phyloP scores from a whole-genome alignment of 2,797 vertebrate genomes.

The Monodelphis domestica region DNA sequence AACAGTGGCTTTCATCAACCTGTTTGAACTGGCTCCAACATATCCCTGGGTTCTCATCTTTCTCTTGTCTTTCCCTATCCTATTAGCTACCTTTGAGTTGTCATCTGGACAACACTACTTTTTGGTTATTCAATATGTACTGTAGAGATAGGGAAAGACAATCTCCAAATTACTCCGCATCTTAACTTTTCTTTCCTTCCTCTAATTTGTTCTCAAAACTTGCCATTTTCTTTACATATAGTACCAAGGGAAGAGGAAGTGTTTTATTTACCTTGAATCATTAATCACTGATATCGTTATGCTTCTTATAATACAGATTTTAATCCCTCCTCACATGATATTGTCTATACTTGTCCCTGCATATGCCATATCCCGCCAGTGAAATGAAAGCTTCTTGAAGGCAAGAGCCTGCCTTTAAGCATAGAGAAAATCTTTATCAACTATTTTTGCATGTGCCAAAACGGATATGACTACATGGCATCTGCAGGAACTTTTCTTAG shows the following conservation, averaged over 20 bases:
- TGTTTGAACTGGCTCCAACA: neutral
- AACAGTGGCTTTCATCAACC: neutral
- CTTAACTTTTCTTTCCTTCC: neutral
- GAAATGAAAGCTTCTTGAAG: neutral
- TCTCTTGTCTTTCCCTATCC: neutral
- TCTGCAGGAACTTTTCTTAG: conserved; percentile 28
- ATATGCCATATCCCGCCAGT: neutral
- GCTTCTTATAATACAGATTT: neutral
- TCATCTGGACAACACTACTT: conserved; percentile 12
- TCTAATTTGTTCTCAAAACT: neutral
- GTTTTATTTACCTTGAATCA: neutral
- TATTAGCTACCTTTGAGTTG: conserved; percentile 21
- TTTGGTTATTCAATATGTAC: neutral
- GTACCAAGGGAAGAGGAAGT: neutral
- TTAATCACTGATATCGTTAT: conserved; percentile 15
- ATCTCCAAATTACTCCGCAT: neutral
- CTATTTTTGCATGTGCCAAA: neutral
- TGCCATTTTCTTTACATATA: neutral
- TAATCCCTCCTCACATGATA: neutral
- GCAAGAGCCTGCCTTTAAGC: neutral
- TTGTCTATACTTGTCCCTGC: neutral
- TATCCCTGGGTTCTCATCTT: neutral
- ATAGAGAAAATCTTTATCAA: neutral
- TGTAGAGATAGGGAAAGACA: neutral
- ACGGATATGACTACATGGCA: neutral